Evolutionary conservation across 2,888 invertebrate species (phyloP), one percentile per base, ranked within the genome.

Genomic region (Leptarthrus brevirostris): DNA sequence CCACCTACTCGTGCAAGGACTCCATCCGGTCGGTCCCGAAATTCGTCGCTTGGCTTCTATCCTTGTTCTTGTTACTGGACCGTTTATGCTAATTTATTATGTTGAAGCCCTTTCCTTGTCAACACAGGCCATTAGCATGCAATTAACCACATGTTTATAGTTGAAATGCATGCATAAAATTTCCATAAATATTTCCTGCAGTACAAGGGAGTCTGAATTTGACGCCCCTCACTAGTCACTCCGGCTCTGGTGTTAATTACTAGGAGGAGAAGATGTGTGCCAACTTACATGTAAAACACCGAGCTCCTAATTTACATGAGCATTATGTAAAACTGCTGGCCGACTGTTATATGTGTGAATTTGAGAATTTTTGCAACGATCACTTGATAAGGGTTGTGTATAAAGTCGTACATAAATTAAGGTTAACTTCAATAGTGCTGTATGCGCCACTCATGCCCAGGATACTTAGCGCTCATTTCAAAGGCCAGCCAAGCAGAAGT

Each of bases 81-180:
- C 40, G 64, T 73, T 77, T 75, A 76, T 75, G 73, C 70, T 73
- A 77, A 76, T 76, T 75, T 75, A 76, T 75, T 76, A 75, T 75
- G 74, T 74, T 77, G 78, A 79, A 79, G 79, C 79, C 78, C 78
- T 79, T 80, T 79, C 77, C 78, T 78, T 80, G 80, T 80, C 80
- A 80, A 80, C 79, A 80, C 76, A 73, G 78, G 72, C 78, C 77
- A 79, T 79, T 79, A 80, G 79, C 77, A 78, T 78, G 79, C 80
- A 78, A 80, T 80, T 80, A 80, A 80, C 79, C 78, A 77, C 78
- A 79, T 80, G 79, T 79, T 80, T 80, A 78, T 78, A 78, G 75
- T 77, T 71, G 76, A 74, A 74, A 74, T 75, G 76, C 75, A 69
- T 69, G 69, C 69, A 69, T 69, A 69, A 69, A 69, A 69, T 69